Conservation (phyloP, 2,888 invertebrate genomes). For the Tholera decimalis region DNA sequence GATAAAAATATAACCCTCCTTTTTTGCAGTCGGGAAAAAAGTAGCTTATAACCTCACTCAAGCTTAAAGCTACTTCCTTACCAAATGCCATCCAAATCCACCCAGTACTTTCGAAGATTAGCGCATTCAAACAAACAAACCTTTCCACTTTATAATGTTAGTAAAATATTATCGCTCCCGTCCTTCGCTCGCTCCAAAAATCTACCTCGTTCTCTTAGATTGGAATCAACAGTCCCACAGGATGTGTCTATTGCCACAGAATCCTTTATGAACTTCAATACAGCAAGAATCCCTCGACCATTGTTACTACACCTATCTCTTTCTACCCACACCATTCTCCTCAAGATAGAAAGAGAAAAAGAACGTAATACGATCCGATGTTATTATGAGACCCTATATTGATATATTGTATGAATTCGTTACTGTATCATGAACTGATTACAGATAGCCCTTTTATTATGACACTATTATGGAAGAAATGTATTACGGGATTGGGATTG, state of each 20-base stretch:
- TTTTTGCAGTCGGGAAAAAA: too few relatives aligned
- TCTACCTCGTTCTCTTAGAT: constrained; percentile 37
- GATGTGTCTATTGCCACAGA: constrained; percentile 78
- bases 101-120: too few relatives aligned
- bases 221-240: constrained; percentile 70
- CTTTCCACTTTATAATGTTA: too few relatives aligned
- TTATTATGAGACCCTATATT: constrained; percentile 48
- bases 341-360: constrained; percentile 25
- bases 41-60: too few relatives aligned
- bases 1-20: too few relatives aligned
- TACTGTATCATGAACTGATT: constrained; percentile 11
- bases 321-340: constrained; percentile 9
- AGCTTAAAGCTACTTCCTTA: too few relatives aligned
- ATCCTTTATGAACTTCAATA: constrained; percentile 72
- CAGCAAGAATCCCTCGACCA: constrained; percentile 59
- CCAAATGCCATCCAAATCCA: too few relatives aligned
- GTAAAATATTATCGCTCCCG: constrained; percentile 4
- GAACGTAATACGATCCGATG: constrained; percentile 33
- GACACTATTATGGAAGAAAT: constrained; percentile 4
- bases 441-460: constrained; percentile 12
- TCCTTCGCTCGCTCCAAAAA: constrained; percentile 28
- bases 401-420: constrained; percentile 52
- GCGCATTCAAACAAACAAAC: too few relatives aligned
- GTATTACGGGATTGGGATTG: constrained; percentile 12
- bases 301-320: constrained; percentile 54